phyloP scores from a whole-genome alignment of 2,888 invertebrate genomes.

The Ganaspis brasiliensis region DNA sequence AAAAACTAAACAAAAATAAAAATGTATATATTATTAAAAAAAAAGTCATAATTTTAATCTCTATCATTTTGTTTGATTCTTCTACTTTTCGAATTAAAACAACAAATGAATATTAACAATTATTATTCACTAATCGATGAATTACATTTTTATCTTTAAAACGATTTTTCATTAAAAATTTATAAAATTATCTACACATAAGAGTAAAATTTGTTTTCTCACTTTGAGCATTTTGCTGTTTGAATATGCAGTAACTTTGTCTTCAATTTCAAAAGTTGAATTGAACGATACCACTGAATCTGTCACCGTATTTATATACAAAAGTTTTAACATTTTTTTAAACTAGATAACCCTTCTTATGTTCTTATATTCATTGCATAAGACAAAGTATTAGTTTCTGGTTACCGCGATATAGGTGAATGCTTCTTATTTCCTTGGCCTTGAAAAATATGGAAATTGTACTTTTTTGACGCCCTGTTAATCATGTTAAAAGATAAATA shows the following conservation, averaged over 20 bases:
- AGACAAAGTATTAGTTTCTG: constrained; percentile 5
- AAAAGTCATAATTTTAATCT: background rate
- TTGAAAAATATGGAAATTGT: background rate
- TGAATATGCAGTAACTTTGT: background rate
- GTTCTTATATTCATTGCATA: constrained; percentile 22
- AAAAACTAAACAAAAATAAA: constrained; percentile 12
- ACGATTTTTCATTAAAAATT: no score
- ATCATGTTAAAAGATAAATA: no score
- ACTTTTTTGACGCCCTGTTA: background rate
- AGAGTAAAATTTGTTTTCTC: background rate
- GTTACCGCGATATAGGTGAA: background rate
- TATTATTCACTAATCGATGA: no score
- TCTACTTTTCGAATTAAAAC: no score
- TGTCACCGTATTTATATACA: constrained; percentile 32
- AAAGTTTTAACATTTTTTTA: background rate
- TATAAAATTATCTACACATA: no score
- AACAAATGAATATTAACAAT: no score
- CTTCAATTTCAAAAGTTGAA: constrained; percentile 22
- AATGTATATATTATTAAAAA: background rate
- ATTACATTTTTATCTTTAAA: no score
- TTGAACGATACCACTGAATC: constrained; percentile 23
- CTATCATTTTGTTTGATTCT: no score
- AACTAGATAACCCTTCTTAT: constrained; percentile 15
- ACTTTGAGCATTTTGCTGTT: constrained; percentile 34
- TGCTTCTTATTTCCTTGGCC: constrained; percentile 3